Conservation (phyloP, 2,113 vertebrate species). For the Scortum barcoo region DNA sequence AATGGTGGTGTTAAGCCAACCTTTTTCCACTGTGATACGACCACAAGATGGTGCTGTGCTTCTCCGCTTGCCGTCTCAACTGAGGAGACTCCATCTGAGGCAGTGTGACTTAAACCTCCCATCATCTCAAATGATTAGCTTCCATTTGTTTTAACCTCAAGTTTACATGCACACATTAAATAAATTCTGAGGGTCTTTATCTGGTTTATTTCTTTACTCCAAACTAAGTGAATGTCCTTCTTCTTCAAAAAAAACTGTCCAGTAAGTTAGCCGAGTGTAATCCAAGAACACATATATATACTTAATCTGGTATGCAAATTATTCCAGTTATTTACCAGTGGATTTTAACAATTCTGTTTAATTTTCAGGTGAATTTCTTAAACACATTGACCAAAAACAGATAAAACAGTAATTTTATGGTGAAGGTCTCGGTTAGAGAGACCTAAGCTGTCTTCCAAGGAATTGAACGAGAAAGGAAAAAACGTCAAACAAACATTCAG, state of each 20-base stretch:
- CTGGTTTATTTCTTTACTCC: neutral
- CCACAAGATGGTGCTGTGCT: conserved; percentile 81
- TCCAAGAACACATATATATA: neutral
- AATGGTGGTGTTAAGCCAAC: neutral
- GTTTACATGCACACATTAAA: neutral
- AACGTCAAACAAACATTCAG: neutral
- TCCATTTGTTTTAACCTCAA: neutral
- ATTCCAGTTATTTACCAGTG: neutral
- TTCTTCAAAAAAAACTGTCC: neutral
- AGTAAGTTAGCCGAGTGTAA: neutral
- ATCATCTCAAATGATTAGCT: conserved; percentile 1
- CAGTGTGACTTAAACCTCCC: neutral
- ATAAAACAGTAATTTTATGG: neutral
- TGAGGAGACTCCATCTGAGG: neutral
- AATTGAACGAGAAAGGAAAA: neutral
- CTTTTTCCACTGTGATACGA: neutral
- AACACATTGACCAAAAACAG: neutral
- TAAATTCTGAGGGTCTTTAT: neutral
- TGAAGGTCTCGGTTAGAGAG: neutral
- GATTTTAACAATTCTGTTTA: neutral
- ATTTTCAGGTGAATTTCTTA: too few relatives aligned
- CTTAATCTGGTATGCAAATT: neutral
- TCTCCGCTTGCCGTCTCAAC: conserved; percentile 25
- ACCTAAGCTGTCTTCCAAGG: neutral
- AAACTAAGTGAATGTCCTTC: neutral